Evolutionary conservation across 2,888 invertebrate genomes (phyloP).

Genomic region (Hypomecis atomaria): DNA sequence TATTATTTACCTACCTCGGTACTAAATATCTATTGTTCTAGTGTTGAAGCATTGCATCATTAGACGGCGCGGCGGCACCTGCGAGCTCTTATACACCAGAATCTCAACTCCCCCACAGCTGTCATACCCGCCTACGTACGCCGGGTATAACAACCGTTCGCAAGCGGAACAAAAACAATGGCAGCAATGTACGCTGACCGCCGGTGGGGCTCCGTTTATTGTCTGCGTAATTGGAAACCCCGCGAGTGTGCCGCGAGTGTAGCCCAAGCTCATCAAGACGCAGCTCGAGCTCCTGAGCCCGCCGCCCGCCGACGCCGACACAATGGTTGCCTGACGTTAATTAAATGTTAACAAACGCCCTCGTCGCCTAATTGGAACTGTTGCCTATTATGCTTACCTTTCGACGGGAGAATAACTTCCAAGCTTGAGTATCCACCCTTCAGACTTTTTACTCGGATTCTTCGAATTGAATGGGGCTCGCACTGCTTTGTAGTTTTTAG

Average conservation of each 20-base stretch:
- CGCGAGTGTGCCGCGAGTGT: conserved; percentile 60
- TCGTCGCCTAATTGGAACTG: conserved; percentile 84
- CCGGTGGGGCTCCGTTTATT: conserved; percentile 43
- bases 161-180: conserved; percentile 41
- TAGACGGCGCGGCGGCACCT: no score
- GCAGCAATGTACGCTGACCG: conserved; percentile 35
- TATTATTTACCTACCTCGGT: no score
- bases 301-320: conserved; percentile 69
- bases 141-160: conserved; percentile 29
- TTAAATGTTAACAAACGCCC: conserved; percentile 85
- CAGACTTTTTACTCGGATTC: conserved; percentile 69
- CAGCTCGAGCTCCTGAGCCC: conserved; percentile 56
- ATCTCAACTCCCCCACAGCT: background rate
- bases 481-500: conserved; percentile 57
- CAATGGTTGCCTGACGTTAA: conserved; percentile 82
- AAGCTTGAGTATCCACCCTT: conserved; percentile 70
- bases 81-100: no score
- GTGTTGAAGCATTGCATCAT: no score
- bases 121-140: background rate
- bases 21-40: no score
- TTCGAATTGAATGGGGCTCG: conserved; percentile 58
- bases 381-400: conserved; percentile 84
- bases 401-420: conserved; percentile 75
- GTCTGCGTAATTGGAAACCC: conserved; percentile 64
- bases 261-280: conserved; percentile 54